phyloP scores from a whole-genome alignment of 1,140 invertebrate genomes.

The Lordiphosa stackelbergi region DNA sequence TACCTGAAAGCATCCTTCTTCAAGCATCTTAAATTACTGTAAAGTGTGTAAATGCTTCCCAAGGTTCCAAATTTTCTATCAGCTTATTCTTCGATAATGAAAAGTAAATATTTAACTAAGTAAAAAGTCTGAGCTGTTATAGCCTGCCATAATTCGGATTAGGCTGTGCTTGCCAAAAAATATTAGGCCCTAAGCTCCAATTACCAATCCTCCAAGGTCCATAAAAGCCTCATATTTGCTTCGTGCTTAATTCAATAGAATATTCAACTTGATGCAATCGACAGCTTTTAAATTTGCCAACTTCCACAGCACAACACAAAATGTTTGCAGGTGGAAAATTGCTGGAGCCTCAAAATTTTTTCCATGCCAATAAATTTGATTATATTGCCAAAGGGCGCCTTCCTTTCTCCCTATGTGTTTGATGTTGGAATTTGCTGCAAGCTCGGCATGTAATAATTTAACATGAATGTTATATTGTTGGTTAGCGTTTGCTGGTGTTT shows the following conservation, averaged over 20 bases:
- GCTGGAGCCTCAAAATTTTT: conserved; percentile 46
- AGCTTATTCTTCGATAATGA: too few species aligned
- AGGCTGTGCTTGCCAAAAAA: too few species aligned
- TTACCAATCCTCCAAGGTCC: background rate
- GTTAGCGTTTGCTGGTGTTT: conserved; percentile 16
- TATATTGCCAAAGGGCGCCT: conserved; percentile 15
- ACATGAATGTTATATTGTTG: conserved; percentile 20
- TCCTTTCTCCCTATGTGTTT: conserved; percentile 1
- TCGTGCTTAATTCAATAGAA: conserved; percentile 62
- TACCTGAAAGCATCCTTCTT: too few species aligned
- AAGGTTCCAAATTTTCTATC: too few species aligned
- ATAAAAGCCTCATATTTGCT: conserved; percentile 2
- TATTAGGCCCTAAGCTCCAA: too few species aligned
- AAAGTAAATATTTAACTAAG: too few species aligned
- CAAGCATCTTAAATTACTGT: too few species aligned
- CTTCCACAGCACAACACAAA: conserved; percentile 34
- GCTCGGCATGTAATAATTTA: conserved; percentile 44
- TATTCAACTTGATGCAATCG: conserved; percentile 54
- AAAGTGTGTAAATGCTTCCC: too few species aligned
- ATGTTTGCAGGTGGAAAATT: conserved; percentile 31
- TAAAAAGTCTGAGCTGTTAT: too few species aligned
- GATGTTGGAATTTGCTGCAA: conserved; percentile 32
- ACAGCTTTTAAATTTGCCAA: conserved; percentile 61
- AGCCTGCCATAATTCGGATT: too few species aligned
- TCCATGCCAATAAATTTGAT: conserved; percentile 67